Evolutionary conservation across 1,140 invertebrate species (phyloP), one percentile per base, ranked within the genome.

Genomic region (Drosophila kanapiae): DNA sequence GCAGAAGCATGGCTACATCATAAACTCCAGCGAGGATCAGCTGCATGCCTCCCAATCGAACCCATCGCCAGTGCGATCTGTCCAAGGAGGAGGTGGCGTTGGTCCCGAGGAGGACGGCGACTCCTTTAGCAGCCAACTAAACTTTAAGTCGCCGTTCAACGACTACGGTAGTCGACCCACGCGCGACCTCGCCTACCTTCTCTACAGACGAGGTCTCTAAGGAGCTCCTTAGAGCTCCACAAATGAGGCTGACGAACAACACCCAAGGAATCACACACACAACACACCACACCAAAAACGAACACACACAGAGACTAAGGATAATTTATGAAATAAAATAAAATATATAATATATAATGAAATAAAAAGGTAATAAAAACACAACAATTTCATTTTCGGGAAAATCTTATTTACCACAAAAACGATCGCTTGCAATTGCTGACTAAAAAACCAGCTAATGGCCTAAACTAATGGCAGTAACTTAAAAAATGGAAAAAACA

Each of bases 81-180:
- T 23, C 1, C 38, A 18, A 8, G 53, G 38, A 23, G 16, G 27
- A 71, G 23, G 4, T 23, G 14, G 23, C 16, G 33, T 13, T 16
- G 75, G 33, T 2, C 38, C 42, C 2, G 70, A 70, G 35, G 54
- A 60, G 11, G 75, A 79, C 14, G 6, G 10, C 9, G 80, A 88
- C 18, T 49, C 75, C 37, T 69, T 78, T 29, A 63, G 42, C 51
- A 58, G 59, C 29, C 85, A 84, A 8, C 62, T 88, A 42, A 86
- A 82, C 13, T 88, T 88, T 6, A 88, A 88, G 45, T 88, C 84
- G 14, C 68, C 77, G 0, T 88, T 88, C 58, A 88, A 88, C 35
- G 84, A 88, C 51, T 88, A 84, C 35, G 84, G 84, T 59, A 90
- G 81, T 65, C 84, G 84, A 4, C 80, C 85, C 18, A 78, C 84